Conservation (phyloP, 2,113 vertebrate genomes). For the Scortum barcoo region DNA sequence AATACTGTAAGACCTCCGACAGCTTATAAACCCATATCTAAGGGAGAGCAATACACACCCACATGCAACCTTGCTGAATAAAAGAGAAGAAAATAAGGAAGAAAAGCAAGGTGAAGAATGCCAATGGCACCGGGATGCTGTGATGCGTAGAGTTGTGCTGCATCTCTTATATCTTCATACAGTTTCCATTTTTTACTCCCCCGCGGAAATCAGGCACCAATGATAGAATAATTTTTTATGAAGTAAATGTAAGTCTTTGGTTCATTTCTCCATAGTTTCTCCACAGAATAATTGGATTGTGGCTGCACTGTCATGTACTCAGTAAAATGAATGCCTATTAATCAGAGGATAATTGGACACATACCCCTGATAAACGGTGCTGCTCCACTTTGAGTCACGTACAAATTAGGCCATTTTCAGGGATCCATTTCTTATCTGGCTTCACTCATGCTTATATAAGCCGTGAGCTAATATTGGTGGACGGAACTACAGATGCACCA, state of each 20-base stretch:
- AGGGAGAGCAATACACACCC: conserved; percentile 13
- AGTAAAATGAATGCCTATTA: conserved; percentile 79
- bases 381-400: conserved; percentile 78
- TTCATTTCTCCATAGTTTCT: conserved; percentile 64
- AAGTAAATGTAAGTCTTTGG: conserved; percentile 63
- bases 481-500: conserved; percentile 12
- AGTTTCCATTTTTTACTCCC: conserved; percentile 45
- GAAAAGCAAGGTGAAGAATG: conserved; percentile 11
- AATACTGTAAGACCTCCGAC: conserved; percentile 43
- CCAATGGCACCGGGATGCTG: neutral
- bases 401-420: conserved; percentile 79
- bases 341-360: conserved; percentile 84
- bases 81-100: neutral
- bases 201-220: conserved; percentile 38
- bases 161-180: conserved; percentile 16
- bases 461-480: conserved; percentile 49
- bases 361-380: conserved; percentile 78
- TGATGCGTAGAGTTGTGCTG: neutral
- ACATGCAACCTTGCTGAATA: conserved; percentile 4
- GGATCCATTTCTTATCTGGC: conserved; percentile 79
- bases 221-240: conserved; percentile 51
- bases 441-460: conserved; percentile 70
- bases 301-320: conserved; percentile 69
- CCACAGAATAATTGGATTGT: conserved; percentile 80
- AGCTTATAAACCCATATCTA: conserved; percentile 41